Base-by-base conservation (phyloP, 2,888 invertebrate genomes). In the Nomada hirtipes region DNA sequence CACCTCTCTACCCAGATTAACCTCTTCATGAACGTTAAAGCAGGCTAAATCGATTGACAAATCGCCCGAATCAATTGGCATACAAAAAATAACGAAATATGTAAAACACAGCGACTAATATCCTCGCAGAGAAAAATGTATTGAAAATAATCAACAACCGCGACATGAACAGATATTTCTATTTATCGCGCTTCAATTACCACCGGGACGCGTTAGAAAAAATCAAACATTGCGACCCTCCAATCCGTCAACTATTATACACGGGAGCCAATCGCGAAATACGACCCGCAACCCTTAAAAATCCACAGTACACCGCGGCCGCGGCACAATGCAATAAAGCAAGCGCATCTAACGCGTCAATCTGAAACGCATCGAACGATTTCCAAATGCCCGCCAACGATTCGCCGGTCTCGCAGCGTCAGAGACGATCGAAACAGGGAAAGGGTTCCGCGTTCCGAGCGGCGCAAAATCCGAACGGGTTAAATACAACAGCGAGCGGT, bases 401-500 rank as follows among this genome's bases (percentile, higher is more conserved):
- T 13, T 44, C 44, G 26, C 36, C 36, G 7, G 29, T 13, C 13
- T 20, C n/a, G 57, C 52, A 47, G 60, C 15, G 36, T 26, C 9
- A 2, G 29, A 47, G 36, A 36, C 23, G 50, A 50, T 57, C 57
- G 57, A 26, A 11, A 57, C 23, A 1, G 11, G 26, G 13, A 13
- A 26, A 20, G 23, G 20, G 47, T 57, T 20, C 11, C 29, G 70
- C 29, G 44, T 20, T 44, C 4, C 0, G n/a, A 26, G 26, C 53
- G 50, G 11, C 52, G 44, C 60, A 23, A 57, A 72, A 83, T 74
- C 50, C 75, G 65, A 57, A 4, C 18, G 64, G n/a, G 61, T 65
- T 73, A 73, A 72, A 64, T 20, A 42, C 74, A 81, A 79, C 52
- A 59, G 53, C 65, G 74, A 52, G 53, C 23, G 42, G 47, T 65